Base-by-base conservation (phyloP, 2,888 invertebrate genomes). In the Schrankia costaestrigalis region DNA sequence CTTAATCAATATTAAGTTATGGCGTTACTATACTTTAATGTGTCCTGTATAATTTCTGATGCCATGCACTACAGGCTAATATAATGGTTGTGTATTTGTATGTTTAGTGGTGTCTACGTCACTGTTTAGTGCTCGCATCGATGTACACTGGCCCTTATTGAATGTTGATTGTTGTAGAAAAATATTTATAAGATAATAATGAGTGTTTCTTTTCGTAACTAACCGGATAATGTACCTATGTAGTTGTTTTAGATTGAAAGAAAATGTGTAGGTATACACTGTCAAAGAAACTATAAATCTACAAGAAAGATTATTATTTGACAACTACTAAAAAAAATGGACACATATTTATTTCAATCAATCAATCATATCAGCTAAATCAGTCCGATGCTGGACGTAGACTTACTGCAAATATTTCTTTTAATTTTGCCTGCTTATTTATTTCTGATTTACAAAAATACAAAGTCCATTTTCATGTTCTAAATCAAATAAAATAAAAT, bases 31-130 rank as follows among this genome's bases (percentile, higher is more conserved):
- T 9, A 11, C 38, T 41, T 28, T n/a, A 40, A 36, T 39, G 14
- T 24, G 13, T 36, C 26, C n/a, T n/a, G 11, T 22, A 34, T 41
- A 31, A 39, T 32, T 40, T 39, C 21, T 24, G 28, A 28, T 40
- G 34, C 43, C 49, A 39, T 15, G 32, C 38, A 46, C 46, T 54
- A 57, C 65, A 71, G 64, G 63, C 66, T 66, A 62, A 59, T 47
- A 58, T 66, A 62, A 77, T 60, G 78, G 80, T 82, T 82, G 79
- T 81, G 79, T 77, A 66, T 43, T 73, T n/a, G 63, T 56, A 55
- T 67, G 63, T 69, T 54, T 65, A 65, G 62, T 48, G 48, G 49
- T 59, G 48, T 49, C 46, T 24, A 41, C 41, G 53, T 53, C 41
- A 46, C 41, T 43, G 34, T 46, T 35, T 63, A 66, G 59, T 45